Evolutionary conservation across 2,888 invertebrate genomes (phyloP).

Genomic region (Chloroclysta siterata): DNA sequence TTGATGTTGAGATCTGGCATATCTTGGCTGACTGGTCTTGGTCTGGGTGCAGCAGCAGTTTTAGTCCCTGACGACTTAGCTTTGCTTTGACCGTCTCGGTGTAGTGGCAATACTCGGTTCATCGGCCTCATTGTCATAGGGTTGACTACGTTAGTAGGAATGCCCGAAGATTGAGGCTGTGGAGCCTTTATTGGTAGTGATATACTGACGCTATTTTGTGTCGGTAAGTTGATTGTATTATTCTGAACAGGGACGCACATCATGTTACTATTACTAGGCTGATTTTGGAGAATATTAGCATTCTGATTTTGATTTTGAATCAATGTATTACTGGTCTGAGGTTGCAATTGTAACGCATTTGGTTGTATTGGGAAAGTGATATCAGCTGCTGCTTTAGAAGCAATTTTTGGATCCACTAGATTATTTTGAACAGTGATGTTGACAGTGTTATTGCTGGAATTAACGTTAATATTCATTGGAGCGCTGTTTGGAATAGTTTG

Average conservation of each 20-base stretch:
- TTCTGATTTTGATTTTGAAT: conserved; percentile 38
- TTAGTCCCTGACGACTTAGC: conserved; percentile 66
- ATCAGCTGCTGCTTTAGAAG: conserved; percentile 73
- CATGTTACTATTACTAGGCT: conserved; percentile 58
- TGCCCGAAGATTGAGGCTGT: conserved; percentile 85
- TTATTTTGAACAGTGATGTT: conserved; percentile 81
- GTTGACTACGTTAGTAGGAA: conserved; percentile 90
- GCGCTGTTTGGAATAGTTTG: conserved; percentile 82
- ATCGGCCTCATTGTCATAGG: conserved; percentile 89
- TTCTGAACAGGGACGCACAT: conserved; percentile 79
- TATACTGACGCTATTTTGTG: conserved; percentile 83
- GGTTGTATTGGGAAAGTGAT: conserved; percentile 75
- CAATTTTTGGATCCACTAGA: conserved; percentile 79
- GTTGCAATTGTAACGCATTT: conserved; percentile 47
- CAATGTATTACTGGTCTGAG: conserved; percentile 59
- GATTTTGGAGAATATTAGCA: conserved; percentile 27
- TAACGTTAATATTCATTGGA: conserved; percentile 81
- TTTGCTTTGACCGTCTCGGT: conserved; percentile 87
- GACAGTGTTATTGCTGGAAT: conserved; percentile 80
- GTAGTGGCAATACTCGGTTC: conserved; percentile 91
- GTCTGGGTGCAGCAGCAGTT: conserved; percentile 61
- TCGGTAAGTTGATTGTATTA: conserved; percentile 77
- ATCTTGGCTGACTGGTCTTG: conserved; percentile 73
- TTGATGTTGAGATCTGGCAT: conserved; percentile 82
- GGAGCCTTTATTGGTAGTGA: conserved; percentile 85